Evolutionary conservation across 2,797 vertebrate species (phyloP), one percentile per base, ranked within the genome.

Genomic region (Propithecus perrieri): DNA sequence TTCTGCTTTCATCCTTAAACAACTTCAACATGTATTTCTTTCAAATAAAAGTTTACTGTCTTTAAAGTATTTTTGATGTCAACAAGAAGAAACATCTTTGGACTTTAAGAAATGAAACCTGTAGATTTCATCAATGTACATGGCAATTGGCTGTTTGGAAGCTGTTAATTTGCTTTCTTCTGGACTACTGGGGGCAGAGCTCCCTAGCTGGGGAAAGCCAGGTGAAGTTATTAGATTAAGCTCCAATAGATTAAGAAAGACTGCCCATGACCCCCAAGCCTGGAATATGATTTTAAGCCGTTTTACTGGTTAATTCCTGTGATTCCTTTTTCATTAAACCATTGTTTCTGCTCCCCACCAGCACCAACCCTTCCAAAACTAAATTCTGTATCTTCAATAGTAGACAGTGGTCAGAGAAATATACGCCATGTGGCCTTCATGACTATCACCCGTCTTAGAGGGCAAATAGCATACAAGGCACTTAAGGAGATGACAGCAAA

Each of bases 21-120:
- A 89, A 86, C n/a, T 75, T 90, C 74, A 94, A 48, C 7, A 18
- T 30, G 38, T 75, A 74, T 81, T 94, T 93, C 59, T 89, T 96
- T 92, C 46, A 59, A 91, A 86, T 83, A 83, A 72, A 85, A 76
- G 17, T 50, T 87, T 86, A n/a, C 50, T 72, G 18, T 78, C 24
- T 76, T 59, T 43, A 87, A 90, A 65, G 33, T 74, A 53, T 71
- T 79, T 87, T 80, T 67, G 22, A n/a, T 67, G 4, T 59, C 33
- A 46, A 28, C 48, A 46, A 79, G 63, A 94, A 61, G 30, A 89
- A 86, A 90, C 35, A 18, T 55, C 43, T 83, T 85, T 63, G 41
- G 57, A 75, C 43, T 80, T 75, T 12, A 89, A 79, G 11, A 85
- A 93, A 46, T 46, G 30, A 81, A 94, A 26, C 24, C 61, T 72